Evolutionary conservation across 2,888 invertebrate genomes (phyloP).

Genomic region (Agriopis aurantiaria): DNA sequence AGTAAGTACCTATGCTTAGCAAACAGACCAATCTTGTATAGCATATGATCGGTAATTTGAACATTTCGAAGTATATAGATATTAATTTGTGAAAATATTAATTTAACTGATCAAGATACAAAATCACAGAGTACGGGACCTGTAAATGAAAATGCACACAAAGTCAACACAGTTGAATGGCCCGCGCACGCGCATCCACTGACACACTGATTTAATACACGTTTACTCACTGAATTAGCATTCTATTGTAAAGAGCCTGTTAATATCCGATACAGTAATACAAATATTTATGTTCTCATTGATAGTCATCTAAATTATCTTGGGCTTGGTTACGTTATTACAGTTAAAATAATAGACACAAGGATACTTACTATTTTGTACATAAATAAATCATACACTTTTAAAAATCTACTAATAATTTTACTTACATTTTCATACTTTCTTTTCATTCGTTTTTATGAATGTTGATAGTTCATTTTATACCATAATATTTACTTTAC

Average conservation of each 20-base stretch:
- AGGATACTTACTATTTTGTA: not conserved
- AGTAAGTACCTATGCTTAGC: too few relatives aligned
- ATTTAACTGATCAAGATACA: not conserved
- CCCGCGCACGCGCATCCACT: constrained; percentile 43
- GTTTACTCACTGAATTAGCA: constrained; percentile 35
- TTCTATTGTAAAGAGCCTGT: constrained; percentile 34
- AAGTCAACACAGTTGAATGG: constrained; percentile 43
- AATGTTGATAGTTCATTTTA: too few relatives aligned
- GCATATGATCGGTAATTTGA: too few relatives aligned
- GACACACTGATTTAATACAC: constrained; percentile 45
- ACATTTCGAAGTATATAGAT: too few relatives aligned
- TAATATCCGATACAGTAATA: constrained; percentile 33
- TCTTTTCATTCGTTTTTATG: too few relatives aligned
- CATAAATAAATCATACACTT: too few relatives aligned
- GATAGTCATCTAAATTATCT: not conserved
- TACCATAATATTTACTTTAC: too few relatives aligned
- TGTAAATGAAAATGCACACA: constrained; percentile 24
- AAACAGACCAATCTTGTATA: too few relatives aligned
- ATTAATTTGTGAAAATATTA: too few relatives aligned
- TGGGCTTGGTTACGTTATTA: not conserved
- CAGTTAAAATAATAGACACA: not conserved
- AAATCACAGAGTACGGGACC: not conserved
- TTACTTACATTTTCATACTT: too few relatives aligned
- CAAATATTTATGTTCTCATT: constrained; percentile 1
- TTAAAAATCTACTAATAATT: too few relatives aligned